Base-by-base conservation (phyloP, 2,888 invertebrate genomes). In the Priocnemis perturbator region DNA sequence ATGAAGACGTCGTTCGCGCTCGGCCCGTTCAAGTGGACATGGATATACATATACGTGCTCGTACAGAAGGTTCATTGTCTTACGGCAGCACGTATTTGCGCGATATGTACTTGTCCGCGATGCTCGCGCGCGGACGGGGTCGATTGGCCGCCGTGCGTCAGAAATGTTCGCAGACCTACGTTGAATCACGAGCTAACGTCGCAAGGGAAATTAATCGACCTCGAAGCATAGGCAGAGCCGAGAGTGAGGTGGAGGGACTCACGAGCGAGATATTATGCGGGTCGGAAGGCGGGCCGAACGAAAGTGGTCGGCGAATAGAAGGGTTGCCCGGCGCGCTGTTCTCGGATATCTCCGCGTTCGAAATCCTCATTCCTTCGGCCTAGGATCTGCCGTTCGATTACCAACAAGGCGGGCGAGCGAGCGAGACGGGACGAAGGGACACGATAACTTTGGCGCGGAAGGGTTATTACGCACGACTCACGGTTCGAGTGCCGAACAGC, bases 161-260 rank as follows among this genome's bases (percentile, higher is more conserved):
- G 68, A 60, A 57, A 45, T 45, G 23, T 45, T 37, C 26, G 30
- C 26, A 55, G 55, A 30, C 47, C 2, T 23, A 30, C 23, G 26
- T 60, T 56, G 47, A 55, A 68, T 45, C 45, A 48, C 17, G 55
- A 45, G 55, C 44, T 37, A 48, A n/a, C 20, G 62, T 65, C 64
- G 19, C 60, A 62, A 55, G 71, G 62, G 52, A 71, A 71, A 71
- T 64, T 71, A 68, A 71, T 57, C 57, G 45, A 19, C 20, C 7
- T n/a, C 2, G n/a, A 30, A 5, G 5, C 26, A 55, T 26, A 11
- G 30, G 37, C 37, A 37, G 4, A 37, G 14, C 37, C 37, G 4
- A 37, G 9, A 17, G 7, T 26, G 53, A 47, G 15, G 23, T 59
- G 56, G 5, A 30, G n/a, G n/a, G 45, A 62, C 61, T 66, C 23